A percentile compares a stretch with the other conserved stretches of the same genome.
Evolutionary conservation across 2,113 vertebrate genomes (phyloP).

Genomic region (Crotalus helleri): DNA sequence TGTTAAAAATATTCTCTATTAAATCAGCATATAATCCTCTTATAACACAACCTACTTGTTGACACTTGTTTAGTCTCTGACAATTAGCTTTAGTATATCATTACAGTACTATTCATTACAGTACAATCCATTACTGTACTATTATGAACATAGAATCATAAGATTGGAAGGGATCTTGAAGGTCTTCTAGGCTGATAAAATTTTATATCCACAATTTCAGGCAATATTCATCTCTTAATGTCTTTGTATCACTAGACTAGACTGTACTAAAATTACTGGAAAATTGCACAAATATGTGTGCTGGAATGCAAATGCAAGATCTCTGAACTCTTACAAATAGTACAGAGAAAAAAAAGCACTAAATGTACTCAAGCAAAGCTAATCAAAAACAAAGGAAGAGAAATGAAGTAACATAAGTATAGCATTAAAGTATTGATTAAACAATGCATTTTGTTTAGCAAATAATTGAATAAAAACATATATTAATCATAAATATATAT

Average conservation of each 20-base stretch:
- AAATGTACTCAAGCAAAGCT: conserved; percentile 12
- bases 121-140: neutral
- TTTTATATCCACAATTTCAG: neutral
- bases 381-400: neutral
- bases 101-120: neutral
- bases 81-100: neutral
- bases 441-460: accelerated
- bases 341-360: conserved; percentile 15
- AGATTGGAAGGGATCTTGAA: neutral
- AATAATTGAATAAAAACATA: neutral
- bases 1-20: neutral
- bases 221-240: conserved; percentile 19
- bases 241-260: conserved; percentile 64
- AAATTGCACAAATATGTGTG: conserved; percentile 41
- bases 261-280: conserved; percentile 58
- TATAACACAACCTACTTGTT: neutral
- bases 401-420: neutral
- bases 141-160: neutral
- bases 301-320: neutral
- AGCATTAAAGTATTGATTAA: accelerated
- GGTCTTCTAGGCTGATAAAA: neutral
- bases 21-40: neutral
- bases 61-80: neutral
- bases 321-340: conserved; percentile 7
- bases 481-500: neutral